A percentile compares a stretch with the other conserved stretches of the same genome.
Conservation (phyloP, 2,797 vertebrate genomes). For the Eospalax fontanierii region DNA sequence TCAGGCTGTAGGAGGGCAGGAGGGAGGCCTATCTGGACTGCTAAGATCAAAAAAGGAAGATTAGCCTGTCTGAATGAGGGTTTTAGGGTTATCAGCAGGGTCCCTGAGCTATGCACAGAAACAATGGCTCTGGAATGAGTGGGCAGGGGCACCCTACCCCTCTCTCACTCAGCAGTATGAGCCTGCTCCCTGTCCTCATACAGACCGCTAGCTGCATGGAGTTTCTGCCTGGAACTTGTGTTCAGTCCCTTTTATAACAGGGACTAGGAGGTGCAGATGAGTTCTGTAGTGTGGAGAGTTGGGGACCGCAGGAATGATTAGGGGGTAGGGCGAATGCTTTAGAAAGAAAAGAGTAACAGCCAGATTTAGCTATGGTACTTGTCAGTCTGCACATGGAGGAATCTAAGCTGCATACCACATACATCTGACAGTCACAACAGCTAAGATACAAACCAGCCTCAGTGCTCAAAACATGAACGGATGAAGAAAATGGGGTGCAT, state of each 20-base stretch:
- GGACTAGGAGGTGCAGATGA: not conserved
- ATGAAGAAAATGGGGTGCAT: not conserved
- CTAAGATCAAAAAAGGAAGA: not conserved
- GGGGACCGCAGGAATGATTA: no score
- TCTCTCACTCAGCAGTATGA: not conserved
- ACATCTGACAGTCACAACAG: not conserved
- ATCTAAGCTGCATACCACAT: not conserved
- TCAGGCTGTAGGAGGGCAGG: not conserved
- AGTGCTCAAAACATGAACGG: not conserved
- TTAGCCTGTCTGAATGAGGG: not conserved
- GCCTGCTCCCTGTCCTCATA: not conserved
- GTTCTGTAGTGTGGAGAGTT: not conserved
- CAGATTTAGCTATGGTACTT: not conserved
- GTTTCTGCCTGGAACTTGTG: not conserved
- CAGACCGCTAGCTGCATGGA: not conserved
- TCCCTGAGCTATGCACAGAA: not conserved
- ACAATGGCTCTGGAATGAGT: not conserved
- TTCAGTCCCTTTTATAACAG: not conserved
- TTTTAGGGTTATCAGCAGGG: not conserved
- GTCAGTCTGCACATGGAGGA: not conserved
- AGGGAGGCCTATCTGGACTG: not conserved
- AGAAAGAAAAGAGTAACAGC: not conserved
- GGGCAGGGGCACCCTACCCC: fast-evolving
- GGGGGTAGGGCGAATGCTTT: not conserved
- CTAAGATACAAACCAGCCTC: not conserved